Percentiles rank a stretch among this genome's conserved stretches.
Conservation (phyloP, 2,113 vertebrate species). For the Macquaria australasica region DNA sequence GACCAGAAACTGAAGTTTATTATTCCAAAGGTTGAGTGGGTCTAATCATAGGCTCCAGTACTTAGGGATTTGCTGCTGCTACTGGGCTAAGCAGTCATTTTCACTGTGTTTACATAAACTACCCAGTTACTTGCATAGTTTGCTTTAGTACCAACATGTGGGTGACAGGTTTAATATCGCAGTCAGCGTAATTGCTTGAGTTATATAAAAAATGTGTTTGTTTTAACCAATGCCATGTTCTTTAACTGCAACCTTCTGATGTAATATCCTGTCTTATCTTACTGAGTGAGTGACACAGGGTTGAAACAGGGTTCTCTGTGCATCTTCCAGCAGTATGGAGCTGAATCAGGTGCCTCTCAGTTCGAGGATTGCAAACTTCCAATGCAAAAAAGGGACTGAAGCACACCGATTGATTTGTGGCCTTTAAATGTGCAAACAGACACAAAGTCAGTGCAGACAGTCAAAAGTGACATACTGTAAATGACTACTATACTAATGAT, state of each 20-base stretch:
- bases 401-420: no score
- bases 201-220: slow-evolving; percentile 79
- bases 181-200: slow-evolving; percentile 70
- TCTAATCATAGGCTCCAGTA: slow-evolving; percentile 75
- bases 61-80: slow-evolving; percentile 74
- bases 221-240: slow-evolving; percentile 61
- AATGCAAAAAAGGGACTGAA: background rate
- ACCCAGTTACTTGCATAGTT: slow-evolving; percentile 77
- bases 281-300: background rate
- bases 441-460: background rate
- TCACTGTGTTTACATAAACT: slow-evolving; percentile 80
- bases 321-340: background rate
- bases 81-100: slow-evolving; percentile 74
- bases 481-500: background rate
- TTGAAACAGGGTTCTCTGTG: background rate
- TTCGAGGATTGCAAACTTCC: background rate
- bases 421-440: background rate
- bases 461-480: background rate
- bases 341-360: background rate
- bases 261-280: background rate
- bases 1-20: slow-evolving; percentile 77
- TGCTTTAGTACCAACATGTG: slow-evolving; percentile 79
- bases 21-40: slow-evolving; percentile 75
- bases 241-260: background rate
- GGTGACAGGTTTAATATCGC: slow-evolving; percentile 75